Base-by-base conservation (phyloP, 2,797 vertebrate species). In the Microcaecilia unicolor region DNA sequence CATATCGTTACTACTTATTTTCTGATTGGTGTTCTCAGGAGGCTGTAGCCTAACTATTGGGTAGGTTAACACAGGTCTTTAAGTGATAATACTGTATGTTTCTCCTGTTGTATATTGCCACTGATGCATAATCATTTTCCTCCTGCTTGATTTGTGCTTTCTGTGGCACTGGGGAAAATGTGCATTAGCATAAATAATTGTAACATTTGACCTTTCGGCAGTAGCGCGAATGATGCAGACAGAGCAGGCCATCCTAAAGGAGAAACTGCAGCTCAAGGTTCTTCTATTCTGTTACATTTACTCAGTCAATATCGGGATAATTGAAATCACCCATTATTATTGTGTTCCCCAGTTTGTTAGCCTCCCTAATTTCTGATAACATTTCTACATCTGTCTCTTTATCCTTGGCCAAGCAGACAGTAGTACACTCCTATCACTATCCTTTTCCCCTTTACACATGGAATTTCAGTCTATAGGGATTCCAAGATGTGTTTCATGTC, bases 121-220 rank as follows among this genome's bases (percentile, higher is more conserved):
- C 41, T 29, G 44, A 48, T 62, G 51, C 63, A 54, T 47, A 78
- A 76, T 78, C 71, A 80, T 47, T 67, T 51, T n/a, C 58, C 38
- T 62, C 34, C 37, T 34, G 41, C 44, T 63, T 71, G 64, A 61
- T 70, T 68, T 71, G 66, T 68, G 55, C 55, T 55, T 51, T 55
- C 37, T 68, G 24, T 51, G 42, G 34, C 45, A 64, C 37, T 28
- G 54, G 44, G 37, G 45, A 51, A 74, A 74, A 71, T 57, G 55
- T 56, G 61, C 48, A 76, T 80, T 76, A 72, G 51, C 70, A 75
- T 72, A 75, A 65, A 68, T 62, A 48, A 59, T 76, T 72, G 57
- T 44, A 55, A 49, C 45, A 55, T 61, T 55, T 64, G 67, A 66
- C 48, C 51, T 66, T 72, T 65, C 29, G 37, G 39, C 43, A 48